Conservation (phyloP, 2,888 invertebrate genomes). For the Noctuana brunneofusca region DNA sequence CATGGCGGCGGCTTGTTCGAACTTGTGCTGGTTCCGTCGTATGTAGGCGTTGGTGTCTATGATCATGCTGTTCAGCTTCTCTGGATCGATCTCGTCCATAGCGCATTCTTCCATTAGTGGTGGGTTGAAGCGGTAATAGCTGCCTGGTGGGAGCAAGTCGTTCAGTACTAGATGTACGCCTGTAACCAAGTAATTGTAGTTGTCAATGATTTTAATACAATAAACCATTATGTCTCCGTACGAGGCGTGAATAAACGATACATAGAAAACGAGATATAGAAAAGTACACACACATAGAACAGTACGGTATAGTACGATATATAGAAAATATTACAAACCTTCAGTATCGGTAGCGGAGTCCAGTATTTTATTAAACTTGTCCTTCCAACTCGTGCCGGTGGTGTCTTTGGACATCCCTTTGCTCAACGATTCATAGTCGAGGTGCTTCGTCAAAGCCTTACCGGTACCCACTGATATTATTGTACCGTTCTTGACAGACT, state of each 20-base stretch:
- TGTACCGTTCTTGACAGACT: constrained; percentile 84
- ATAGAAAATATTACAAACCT: constrained; percentile 68
- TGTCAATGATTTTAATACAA: too few relatives aligned
- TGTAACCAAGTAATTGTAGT: constrained; percentile 59
- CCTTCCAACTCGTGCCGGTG: constrained; percentile 85
- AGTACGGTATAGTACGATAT: too few relatives aligned
- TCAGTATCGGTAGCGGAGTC: constrained; percentile 95
- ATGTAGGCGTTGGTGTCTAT: constrained; percentile 91
- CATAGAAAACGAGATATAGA: too few relatives aligned
- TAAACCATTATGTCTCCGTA: too few relatives aligned
- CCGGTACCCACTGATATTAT: constrained; percentile 94
- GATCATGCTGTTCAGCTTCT: constrained; percentile 87
- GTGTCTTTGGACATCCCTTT: constrained; percentile 47
- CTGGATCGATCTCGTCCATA: constrained; percentile 91
- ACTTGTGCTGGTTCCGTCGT: constrained; percentile 90
- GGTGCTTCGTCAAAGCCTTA: constrained; percentile 69
- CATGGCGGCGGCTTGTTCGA: constrained; percentile 82
- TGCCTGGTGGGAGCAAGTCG: constrained; percentile 87
- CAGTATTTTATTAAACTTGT: constrained; percentile 90
- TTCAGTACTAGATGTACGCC: constrained; percentile 90
- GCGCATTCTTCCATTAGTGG: constrained; percentile 90
- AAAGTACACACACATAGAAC: too few relatives aligned
- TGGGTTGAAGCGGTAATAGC: constrained; percentile 94
- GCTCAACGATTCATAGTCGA: constrained; percentile 52
- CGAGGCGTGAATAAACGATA: too few relatives aligned